Conservation (phyloP, 37 sponge, comb jelly and placozoan species). For the Spongia lamella region DNA sequence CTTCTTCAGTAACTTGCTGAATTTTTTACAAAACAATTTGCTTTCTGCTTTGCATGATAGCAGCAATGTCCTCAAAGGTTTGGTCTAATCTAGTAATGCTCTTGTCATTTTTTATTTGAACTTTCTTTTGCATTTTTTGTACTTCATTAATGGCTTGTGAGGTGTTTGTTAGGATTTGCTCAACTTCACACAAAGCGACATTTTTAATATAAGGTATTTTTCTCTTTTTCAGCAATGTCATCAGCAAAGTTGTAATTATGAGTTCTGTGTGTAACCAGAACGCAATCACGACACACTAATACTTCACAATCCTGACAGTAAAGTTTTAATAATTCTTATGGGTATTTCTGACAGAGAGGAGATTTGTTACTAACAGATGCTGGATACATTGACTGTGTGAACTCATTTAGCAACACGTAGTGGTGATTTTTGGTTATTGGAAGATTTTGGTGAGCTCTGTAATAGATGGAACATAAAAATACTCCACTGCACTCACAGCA, state of each 20-base stretch:
- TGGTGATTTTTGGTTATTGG: too few species aligned
- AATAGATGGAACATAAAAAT: too few species aligned
- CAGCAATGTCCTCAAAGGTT: too few species aligned
- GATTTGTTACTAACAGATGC: neutral
- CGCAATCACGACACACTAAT: slow-evolving; percentile 20
- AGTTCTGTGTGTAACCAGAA: slow-evolving; percentile 6
- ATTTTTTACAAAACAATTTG: neutral
- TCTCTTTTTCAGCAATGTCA: slow-evolving; percentile 9
- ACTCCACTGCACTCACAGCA: too few species aligned
- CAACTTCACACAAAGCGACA: neutral
- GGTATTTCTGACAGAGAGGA: neutral
- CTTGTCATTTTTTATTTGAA: neutral
- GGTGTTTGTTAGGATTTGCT: neutral
- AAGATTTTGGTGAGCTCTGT: too few species aligned
- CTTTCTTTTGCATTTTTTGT: neutral
- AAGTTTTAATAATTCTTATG: slow-evolving; percentile 3
- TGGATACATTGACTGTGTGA: too few species aligned
- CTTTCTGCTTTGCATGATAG: too few species aligned
- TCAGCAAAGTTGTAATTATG: slow-evolving; percentile 7
- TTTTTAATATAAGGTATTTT: neutral
- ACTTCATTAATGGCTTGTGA: neutral
- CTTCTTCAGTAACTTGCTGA: neutral
- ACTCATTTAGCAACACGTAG: too few species aligned
- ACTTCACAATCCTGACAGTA: slow-evolving; percentile 28
- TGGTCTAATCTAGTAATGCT: too few species aligned